phyloP scores from a whole-genome alignment of 2,797 vertebrate genomes.

The Neomorphus geoffroyi region DNA sequence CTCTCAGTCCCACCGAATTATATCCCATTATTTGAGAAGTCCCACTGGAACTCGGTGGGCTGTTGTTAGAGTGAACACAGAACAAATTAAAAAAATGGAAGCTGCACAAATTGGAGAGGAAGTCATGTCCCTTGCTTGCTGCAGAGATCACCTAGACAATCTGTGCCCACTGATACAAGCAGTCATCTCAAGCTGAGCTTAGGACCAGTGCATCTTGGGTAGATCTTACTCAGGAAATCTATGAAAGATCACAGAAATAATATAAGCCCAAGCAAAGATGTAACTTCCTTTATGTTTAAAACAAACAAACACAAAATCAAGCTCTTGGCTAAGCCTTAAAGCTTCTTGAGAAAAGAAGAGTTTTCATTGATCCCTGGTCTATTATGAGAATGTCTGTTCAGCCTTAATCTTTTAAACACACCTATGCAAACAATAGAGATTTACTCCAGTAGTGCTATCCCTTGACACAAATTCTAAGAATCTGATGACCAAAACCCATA shows the following conservation, averaged over 20 bases:
- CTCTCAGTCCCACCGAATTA: neutral
- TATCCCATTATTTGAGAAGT: neutral
- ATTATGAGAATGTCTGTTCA: slow-evolving; percentile 40
- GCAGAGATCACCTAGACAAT: neutral
- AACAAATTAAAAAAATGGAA: neutral
- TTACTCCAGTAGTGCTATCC: neutral
- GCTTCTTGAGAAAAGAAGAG: slow-evolving; percentile 20
- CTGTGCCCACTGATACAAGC: neutral
- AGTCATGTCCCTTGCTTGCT: neutral
- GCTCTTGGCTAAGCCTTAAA: neutral
- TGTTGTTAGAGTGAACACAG: neutral
- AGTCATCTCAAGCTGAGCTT: neutral
- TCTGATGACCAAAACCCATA: rapidly evolving
- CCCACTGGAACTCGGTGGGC: neutral
- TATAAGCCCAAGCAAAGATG: neutral
- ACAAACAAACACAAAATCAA: neutral
- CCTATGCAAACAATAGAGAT: slow-evolving; percentile 35
- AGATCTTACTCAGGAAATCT: neutral
- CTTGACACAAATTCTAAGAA: neutral
- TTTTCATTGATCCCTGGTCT: slow-evolving; percentile 44
- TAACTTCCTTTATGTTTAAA: neutral
- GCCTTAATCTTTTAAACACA: slow-evolving; percentile 51
- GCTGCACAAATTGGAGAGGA: neutral
- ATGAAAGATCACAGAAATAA: neutral
- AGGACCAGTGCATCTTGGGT: neutral